Base-by-base conservation (phyloP, 1,140 invertebrate genomes). In the Oscheius sp. region DNA sequence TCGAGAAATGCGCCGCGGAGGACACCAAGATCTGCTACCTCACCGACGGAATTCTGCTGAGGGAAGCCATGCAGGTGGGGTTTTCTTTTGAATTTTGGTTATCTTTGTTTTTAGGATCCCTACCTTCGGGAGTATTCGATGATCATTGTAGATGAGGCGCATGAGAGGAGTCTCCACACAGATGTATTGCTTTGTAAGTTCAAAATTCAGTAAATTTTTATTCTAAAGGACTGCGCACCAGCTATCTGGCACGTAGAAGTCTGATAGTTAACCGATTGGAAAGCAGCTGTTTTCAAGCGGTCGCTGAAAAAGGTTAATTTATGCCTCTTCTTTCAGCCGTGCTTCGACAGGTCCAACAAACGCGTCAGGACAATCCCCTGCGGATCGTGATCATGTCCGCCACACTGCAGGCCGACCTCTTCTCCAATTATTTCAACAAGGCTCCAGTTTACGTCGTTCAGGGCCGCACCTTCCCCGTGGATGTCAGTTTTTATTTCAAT, bases 101-200 rank as follows among this genome's bases (percentile, higher is more conserved):
- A 61, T 10, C 32, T 23, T 13, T 13, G 20, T 42, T 36, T 88
- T 89, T 85, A 85, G 85, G 29, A 70, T 85, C 23, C 81, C 89
- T 29, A 26, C 20, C 23, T 74, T 1, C 29, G 62, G 1, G 72
- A 85, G 79, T 97, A 97, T 85, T 90, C 89, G 20, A 86, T 93
- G 29, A 89, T 99, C 4, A 91, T 99, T 69, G 87, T 99, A 59
- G 96, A 99, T 86, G 96, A 99, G 85, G 95, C 93, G 58, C 96
- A 99, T 85, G 96, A 99, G 86, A 87, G 96, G 46, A 96, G 95
- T 0, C 90, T 98, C 0, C 91, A 94, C 78, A 97, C 94, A 0
- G 96, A 99, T 87, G 88, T 98, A 1, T 87, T 97, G 0, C 90
- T 97, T 87, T n/a, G 66, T 68, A 13, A 15, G 66, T 34, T 74